phyloP scores from a whole-genome alignment of 2,888 invertebrate species.

The Dione juno region DNA sequence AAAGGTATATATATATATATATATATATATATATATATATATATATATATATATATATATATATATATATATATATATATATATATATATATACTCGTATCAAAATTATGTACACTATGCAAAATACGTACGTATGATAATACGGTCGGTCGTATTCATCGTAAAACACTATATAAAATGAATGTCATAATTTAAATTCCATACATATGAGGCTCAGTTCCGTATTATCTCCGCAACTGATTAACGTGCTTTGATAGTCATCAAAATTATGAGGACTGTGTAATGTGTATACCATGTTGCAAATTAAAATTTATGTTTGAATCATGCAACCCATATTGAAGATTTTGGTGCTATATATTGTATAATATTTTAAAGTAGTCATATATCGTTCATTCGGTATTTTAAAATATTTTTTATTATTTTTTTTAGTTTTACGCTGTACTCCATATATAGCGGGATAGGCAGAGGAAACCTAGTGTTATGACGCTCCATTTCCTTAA shows the following conservation, averaged over 20 bases:
- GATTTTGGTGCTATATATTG: neutral
- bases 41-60: no score
- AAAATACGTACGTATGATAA: neutral
- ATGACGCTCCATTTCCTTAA: no score
- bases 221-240: constrained; percentile 26
- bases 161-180: constrained; percentile 25
- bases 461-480: no score
- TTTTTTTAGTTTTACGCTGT: no score
- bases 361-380: neutral
- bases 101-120: neutral
- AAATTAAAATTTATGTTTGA: constrained; percentile 19
- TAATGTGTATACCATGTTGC: constrained; percentile 13
- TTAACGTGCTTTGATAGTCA: constrained; percentile 27
- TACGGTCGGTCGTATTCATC: neutral
- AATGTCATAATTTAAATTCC: constrained; percentile 31
- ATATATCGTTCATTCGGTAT: no score
- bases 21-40: no score
- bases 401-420: no score
- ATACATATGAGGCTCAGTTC: constrained; percentile 15
- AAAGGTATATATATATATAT: no score
- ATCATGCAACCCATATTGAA: neutral
- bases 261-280: constrained; percentile 23
- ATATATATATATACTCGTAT: no score
- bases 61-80: no score
- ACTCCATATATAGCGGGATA: no score